Base-by-base conservation (phyloP, 1,140 invertebrate species). In the Mycetomoellerius zeteki region DNA sequence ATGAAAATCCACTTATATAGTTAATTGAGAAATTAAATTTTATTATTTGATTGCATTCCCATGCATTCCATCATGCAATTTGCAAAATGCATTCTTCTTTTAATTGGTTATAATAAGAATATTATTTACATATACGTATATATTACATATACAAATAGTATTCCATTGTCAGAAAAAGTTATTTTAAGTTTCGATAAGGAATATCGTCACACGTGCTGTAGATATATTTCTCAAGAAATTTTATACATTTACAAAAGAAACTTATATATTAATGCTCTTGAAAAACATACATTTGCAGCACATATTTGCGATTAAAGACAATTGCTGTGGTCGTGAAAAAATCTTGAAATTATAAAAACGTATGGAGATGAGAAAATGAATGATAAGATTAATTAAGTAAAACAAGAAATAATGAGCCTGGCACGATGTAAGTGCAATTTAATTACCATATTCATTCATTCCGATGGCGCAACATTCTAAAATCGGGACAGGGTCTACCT, bases 261-360 rank as follows among this genome's bases (percentile, higher is more conserved):
- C 30, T 7, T 75, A 27, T 37, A 65, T 19, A 10, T 56, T 30
- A 75, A 75, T 75, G 6, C 7, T 16, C 12, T 58, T 56, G 14
- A 56, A 75, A 37, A 14, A 75, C 30, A 33, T 58, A 5, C 10
- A 21, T 75, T 75, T 75, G 33, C 33, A 21, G 14, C 24, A 69
- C 0, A 65, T n/a, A n/a, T 64, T 64, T 64, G 27, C 7, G 1
- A 56, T 73, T 52, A 72, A 73, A 73, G 33, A 8, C 33, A 37
- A 37, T 37, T 65, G 14, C 24, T 52, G 27, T 37, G 30, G 1
- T 72, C 50, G 4, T 65, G 1, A 65, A 65, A 75, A 30, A 30
- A 19, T 62, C 14, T 62, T 30, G 14, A 30, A 75, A 58, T 75
- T 54, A 56, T 4, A 37, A 6, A 75, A 33, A 56, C 19, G 8